phyloP scores from a whole-genome alignment of 1,140 invertebrate species.

The Neodiprion lecontei region DNA sequence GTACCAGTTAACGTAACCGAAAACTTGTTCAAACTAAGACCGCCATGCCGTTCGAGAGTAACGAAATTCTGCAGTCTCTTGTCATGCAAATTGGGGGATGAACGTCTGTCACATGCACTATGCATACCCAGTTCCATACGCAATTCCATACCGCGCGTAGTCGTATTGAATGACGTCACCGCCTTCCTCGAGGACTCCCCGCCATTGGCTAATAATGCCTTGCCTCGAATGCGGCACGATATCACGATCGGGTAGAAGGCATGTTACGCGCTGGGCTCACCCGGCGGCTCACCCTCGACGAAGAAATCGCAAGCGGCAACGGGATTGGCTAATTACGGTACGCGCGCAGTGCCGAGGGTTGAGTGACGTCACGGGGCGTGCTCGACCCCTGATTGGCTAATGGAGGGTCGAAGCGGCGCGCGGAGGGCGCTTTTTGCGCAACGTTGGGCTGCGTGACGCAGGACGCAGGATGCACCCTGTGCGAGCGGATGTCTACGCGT shows the following conservation, averaged over 20 bases:
- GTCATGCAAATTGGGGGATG: no score
- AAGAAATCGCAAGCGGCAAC: constrained; percentile 25
- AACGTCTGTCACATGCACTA: no score
- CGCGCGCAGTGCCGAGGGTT: constrained; percentile 27
- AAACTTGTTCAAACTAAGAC: no score
- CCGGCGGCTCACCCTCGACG: no score
- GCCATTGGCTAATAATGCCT: background rate
- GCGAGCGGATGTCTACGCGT: background rate
- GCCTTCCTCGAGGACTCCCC: background rate
- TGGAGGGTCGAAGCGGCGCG: constrained; percentile 23
- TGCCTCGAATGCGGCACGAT: background rate
- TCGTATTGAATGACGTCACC: background rate
- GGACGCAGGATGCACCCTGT: constrained; percentile 6
- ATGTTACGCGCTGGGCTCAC: background rate
- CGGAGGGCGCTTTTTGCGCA: background rate
- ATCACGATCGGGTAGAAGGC: background rate
- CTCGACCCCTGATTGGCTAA: constrained; percentile 45
- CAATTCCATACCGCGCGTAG: no score
- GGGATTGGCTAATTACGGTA: constrained; percentile 53
- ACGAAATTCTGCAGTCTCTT: no score
- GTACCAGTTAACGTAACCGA: no score
- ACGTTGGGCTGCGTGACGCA: background rate
- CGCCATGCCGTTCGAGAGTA: no score
- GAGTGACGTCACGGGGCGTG: constrained; percentile 53
- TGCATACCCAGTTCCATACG: no score